Evolutionary conservation across 64 coral and sea anemone genomes (phyloP), one percentile per base, ranked within the genome.

Genomic region (Dendrophyllia cribrosa): DNA sequence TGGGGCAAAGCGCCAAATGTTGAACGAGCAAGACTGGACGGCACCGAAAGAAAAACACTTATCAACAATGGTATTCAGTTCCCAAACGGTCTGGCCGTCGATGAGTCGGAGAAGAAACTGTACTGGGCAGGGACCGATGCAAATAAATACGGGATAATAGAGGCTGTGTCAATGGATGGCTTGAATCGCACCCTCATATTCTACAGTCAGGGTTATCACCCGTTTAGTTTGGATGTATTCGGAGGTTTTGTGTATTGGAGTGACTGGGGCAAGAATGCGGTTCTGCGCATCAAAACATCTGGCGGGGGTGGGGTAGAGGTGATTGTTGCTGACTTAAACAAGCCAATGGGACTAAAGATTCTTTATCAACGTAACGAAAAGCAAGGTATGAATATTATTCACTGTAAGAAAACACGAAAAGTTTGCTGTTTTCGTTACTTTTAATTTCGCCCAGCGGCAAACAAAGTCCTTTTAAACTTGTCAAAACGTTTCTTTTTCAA

Each of bases 1-100:
- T 58, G 49, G 75, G 75, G 20, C 9, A 6, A 15, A 77, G 48
- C 51, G 20, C 75, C 75, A 9, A 77, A 55, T 24, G 53, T 77
- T 50, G 51, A 55, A 13, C 75, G 75, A 11, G 75, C 75, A 4
- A 77, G 75, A 77, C 75, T 77, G 20, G 75, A 77, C 9, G 75
- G 75, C 2, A 77, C 49, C 4, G 75, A 53, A 22, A 52, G 75
- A 55, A 53, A 22, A 56, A 21, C 19, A 9, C 6, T 77, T 4
- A 77, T 77, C 2, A 77, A 5, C 48, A 77, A 23, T 55, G 21
- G 51, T 9, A 55, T 77, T 17, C 20, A 52, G 7, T 19, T 25
- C 21, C 75, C 75, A 8, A 56, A 77, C 48, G 75, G 6, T 17
- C 17, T 77, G 51, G 75, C 75, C 7, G 17, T 77, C 51, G 48